Percentiles rank a stretch among this genome's conserved stretches.
Conservation (phyloP, 2,888 invertebrate genomes). For the Malthinus flaveolus region DNA sequence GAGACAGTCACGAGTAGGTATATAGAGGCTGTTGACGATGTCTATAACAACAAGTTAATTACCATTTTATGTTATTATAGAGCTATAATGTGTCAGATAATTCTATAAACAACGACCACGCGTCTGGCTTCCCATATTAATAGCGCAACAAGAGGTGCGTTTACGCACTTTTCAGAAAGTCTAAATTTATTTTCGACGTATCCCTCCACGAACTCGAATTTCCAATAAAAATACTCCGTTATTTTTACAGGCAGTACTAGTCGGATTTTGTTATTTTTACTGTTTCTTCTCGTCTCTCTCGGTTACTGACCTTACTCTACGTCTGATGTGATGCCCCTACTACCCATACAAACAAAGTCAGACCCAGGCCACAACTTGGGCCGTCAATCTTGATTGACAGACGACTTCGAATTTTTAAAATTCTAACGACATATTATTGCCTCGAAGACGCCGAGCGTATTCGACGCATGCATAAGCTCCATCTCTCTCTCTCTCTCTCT, state of each 20-base stretch:
- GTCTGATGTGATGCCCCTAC: constrained; percentile 39
- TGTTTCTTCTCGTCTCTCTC: constrained; percentile 48
- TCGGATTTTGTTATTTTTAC: constrained; percentile 55
- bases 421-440: constrained; percentile 5
- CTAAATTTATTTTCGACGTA: constrained; percentile 18
- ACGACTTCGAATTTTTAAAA: constrained; percentile 30
- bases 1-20: constrained; percentile 8
- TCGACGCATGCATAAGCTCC: background rate
- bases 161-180: constrained; percentile 8
- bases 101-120: constrained; percentile 34
- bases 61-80: constrained; percentile 39
- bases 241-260: constrained; percentile 52
- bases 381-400: constrained; percentile 37
- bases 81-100: constrained; percentile 37
- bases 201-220: constrained; percentile 38
- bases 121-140: constrained; percentile 29
- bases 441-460: constrained; percentile 4
- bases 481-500: background rate
- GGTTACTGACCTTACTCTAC: constrained; percentile 46
- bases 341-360: constrained; percentile 37
- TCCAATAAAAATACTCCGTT: constrained; percentile 56
- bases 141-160: constrained; percentile 21
- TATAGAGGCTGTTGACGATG: constrained; percentile 20
- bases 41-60: constrained; percentile 37
- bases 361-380: constrained; percentile 27